Evolutionary conservation across 2,888 invertebrate genomes (phyloP), one percentile per base, ranked within the genome.

Genomic region (Neoscelio sp.): DNA sequence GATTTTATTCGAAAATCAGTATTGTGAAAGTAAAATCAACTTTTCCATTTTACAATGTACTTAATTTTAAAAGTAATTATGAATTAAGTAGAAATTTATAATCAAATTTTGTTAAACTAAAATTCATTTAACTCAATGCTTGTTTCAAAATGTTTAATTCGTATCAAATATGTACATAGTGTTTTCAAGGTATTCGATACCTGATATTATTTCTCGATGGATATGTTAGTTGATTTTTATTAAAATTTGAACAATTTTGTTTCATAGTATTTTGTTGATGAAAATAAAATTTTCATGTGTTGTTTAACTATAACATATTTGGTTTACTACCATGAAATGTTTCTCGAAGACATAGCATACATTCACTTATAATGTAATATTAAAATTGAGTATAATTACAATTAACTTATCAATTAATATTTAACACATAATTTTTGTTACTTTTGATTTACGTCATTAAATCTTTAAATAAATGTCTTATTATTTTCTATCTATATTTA

Each of bases 131-230:
- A 4, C 28, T 28, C 28, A 28, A 2, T 6, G 28, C n/a, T 28
- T n/a, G 7, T 5, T 28, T 28, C 6, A 28, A 28, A 28, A 8
- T 28, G 28, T 5, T 6, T 33, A n/a, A 10, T 33, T 10, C 4
- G 10, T 42, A 42, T 42, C 15, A 42, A 18, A 42, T 42, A 42
- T 42, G 18, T 42, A n/a, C 15, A 42, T 18, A 42, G 23, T 23
- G 23, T n/a, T 44, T 44, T 23, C 23, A 44, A 44, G 23, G 23
- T 44, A 44, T 44, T 44, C n/a, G 5, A 3, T 18, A 8, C 0
- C 18, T 42, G 42, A 42, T 42, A 42, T 23, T 44, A 23, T 18
- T 44, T 44, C 0, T 44, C 23, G 5, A 44, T 44, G 23, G 10
- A 23, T 44, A 44, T 44, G 23, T 44, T 38, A 6, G 38, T 38